Evolutionary conservation across 2,888 invertebrate species (phyloP), one percentile per base, ranked within the genome.

Genomic region (Sinotaia quadrata): DNA sequence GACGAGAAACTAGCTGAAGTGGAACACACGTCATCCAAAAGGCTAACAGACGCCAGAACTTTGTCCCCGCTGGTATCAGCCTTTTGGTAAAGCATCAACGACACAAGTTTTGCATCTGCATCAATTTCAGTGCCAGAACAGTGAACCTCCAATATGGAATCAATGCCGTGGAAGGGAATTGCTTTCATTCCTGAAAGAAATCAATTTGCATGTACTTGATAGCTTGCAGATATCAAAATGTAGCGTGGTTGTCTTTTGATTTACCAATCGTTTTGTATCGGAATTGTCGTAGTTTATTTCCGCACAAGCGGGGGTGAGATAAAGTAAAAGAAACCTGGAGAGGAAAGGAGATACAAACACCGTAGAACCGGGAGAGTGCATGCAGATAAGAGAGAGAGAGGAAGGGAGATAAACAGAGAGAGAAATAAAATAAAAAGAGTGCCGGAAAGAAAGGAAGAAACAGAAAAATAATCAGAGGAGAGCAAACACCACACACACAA

Each of bases 1-100:
- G 62, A 62, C 27, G 62, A 33, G 51, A 62, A 62, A 12, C 7
- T 21, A n/a, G 36, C 37, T 27, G 62, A 62, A 8, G 62, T 62
- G 36, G 34, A 51, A 29, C 62, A 62, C n/a, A 27, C 34, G 18
- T 51, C 37, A 8, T 52, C 27, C 12, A 52, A 27, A 24, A 62
- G 52, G 2, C 33, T 36, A 3, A 52, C 52, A 3, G 51, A 52
- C 1, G 62, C 62, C 29, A 62, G 34, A 7, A 7, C 2, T 3
- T 33, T 49, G 18, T 51, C 29, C 12, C 27, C 18, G n/a, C 52
- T 52, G 7, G 10, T 21, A 18, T n/a, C 12, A 7, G 21, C 33
- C 51, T 36, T 4, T 3, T 10, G 31, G 36, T 47, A 47, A 24
- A 62, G 51, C 5, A 51, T 36, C 27, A 62, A 51, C 12, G 61